These are phyloP conservation scores for Copidosoma floridanum DNA, from an alignment of 1,140 invertebrate species.

Conservation along the genomic window DNA sequence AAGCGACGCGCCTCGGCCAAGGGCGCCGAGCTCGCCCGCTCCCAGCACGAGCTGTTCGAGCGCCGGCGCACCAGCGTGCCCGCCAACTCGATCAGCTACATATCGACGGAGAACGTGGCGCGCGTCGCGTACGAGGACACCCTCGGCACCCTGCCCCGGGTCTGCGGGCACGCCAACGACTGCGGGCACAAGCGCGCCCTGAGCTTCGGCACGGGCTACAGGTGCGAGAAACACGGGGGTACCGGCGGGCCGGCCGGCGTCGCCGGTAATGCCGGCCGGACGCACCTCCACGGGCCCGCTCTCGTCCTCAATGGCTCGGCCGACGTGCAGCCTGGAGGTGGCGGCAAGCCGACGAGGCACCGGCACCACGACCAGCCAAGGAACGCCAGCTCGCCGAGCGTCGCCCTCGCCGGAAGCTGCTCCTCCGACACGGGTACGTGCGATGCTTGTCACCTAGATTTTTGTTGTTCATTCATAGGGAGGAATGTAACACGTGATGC, in stretches of 20 bases:
- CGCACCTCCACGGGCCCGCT: slow-evolving; percentile 12
- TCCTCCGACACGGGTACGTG: slow-evolving; percentile 47
- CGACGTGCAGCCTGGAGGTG: slow-evolving; percentile 46
- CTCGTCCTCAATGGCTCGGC: slow-evolving; percentile 36
- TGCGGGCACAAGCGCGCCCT: slow-evolving; percentile 43
- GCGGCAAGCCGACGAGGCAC: slow-evolving; percentile 25
- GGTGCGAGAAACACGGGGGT: slow-evolving; percentile 52
- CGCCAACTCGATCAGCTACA: slow-evolving; percentile 45
- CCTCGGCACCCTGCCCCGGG: slow-evolving; percentile 39
- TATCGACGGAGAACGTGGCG: slow-evolving; percentile 47
- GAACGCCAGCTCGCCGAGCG: slow-evolving; percentile 50
- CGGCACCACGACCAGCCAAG: slow-evolving; percentile 38
- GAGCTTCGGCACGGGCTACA: slow-evolving; percentile 35
- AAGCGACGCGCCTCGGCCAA: slow-evolving; percentile 52
- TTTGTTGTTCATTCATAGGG: neutral
- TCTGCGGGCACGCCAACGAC: slow-evolving; percentile 48
- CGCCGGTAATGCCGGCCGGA: slow-evolving; percentile 16
- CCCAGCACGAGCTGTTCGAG: slow-evolving; percentile 51
- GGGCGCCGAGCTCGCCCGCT: slow-evolving; percentile 45
- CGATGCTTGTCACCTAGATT: neutral
- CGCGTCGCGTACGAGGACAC: slow-evolving; percentile 31
- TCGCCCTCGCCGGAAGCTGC: slow-evolving; percentile 42
- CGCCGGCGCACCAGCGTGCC: slow-evolving; percentile 49
- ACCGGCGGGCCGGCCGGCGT: slow-evolving; percentile 40
- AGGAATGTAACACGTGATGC: too few species aligned